Conservation (phyloP, 2,797 vertebrate species). For the Melopsittacus undulatus region DNA sequence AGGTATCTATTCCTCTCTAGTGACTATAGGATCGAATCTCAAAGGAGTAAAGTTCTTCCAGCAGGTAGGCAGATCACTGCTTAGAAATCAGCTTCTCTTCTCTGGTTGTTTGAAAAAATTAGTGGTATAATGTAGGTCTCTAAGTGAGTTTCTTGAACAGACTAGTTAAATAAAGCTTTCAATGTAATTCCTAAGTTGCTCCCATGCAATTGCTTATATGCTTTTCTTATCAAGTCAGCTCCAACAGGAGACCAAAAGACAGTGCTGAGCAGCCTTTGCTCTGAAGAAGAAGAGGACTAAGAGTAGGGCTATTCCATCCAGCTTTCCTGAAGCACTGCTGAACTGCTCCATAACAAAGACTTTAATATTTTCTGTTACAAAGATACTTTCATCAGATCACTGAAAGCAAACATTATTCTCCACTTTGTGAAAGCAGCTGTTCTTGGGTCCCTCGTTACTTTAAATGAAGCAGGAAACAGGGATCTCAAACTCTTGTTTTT, state of each 20-base stretch:
- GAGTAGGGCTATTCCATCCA: neutral
- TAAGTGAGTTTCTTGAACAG: neutral
- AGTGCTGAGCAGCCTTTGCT: neutral
- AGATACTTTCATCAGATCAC: neutral
- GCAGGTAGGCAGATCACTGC: neutral
- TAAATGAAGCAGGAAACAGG: neutral
- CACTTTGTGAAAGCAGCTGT: neutral
- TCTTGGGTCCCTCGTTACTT: neutral
- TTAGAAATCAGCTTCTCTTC: neutral
- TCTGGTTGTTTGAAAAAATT: neutral
- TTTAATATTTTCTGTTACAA: neutral
- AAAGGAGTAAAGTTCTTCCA: neutral
- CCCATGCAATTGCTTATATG: neutral
- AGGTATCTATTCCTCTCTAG: neutral
- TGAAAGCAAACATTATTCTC: neutral
- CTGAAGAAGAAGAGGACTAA: neutral
- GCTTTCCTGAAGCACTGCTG: neutral
- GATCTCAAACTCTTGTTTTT: neutral
- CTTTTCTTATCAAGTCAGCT: neutral
- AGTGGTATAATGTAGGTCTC: neutral
- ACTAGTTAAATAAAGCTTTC: neutral
- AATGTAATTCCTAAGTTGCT: neutral
- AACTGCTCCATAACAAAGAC: neutral
- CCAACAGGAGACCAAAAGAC: neutral
- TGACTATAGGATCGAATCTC: neutral